phyloP scores from a whole-genome alignment of 92 coral and sea anemone species.

The Galaxea fascicularis region DNA sequence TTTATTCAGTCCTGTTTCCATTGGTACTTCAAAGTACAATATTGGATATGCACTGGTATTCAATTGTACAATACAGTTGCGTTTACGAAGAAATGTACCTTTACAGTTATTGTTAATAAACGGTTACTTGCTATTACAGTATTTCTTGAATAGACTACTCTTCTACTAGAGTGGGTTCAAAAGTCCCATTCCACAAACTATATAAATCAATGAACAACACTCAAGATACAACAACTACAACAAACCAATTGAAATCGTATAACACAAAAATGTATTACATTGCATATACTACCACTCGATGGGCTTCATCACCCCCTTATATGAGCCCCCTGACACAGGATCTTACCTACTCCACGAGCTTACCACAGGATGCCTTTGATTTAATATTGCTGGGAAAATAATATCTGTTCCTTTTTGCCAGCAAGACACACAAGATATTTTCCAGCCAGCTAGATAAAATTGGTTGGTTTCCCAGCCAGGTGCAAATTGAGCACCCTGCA shows the following conservation, averaged over 20 bases:
- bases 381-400: too few species aligned
- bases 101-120: slow-evolving; percentile 48
- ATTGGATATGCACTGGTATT: slow-evolving; percentile 25
- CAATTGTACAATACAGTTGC: slow-evolving; percentile 45
- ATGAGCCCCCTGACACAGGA: not conserved
- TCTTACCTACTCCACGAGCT: slow-evolving; percentile 17
- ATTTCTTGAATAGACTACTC: slow-evolving; percentile 31
- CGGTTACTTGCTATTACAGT: too few species aligned
- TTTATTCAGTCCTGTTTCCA: slow-evolving; percentile 39
- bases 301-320: not conserved
- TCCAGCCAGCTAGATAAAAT: too few species aligned
- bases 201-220: slow-evolving; percentile 27
- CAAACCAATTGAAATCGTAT: slow-evolving; percentile 17
- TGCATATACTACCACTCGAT: slow-evolving; percentile 18
- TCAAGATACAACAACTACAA: slow-evolving; percentile 18
- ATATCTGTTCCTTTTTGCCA: too few species aligned
- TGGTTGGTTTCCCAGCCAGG: too few species aligned
- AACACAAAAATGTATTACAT: not conserved
- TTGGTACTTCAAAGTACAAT: slow-evolving; percentile 8
- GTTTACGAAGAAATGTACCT: slow-evolving; percentile 46
- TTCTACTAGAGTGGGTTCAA: slow-evolving; percentile 37
- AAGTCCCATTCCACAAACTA: slow-evolving; percentile 15
- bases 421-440: too few species aligned
- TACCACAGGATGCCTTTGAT: slow-evolving; percentile 37
- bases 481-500: too few species aligned